These are phyloP conservation scores for Leucopternis melanops DNA, from an alignment of 2,113 vertebrate species.

Conservation along the genomic window DNA sequence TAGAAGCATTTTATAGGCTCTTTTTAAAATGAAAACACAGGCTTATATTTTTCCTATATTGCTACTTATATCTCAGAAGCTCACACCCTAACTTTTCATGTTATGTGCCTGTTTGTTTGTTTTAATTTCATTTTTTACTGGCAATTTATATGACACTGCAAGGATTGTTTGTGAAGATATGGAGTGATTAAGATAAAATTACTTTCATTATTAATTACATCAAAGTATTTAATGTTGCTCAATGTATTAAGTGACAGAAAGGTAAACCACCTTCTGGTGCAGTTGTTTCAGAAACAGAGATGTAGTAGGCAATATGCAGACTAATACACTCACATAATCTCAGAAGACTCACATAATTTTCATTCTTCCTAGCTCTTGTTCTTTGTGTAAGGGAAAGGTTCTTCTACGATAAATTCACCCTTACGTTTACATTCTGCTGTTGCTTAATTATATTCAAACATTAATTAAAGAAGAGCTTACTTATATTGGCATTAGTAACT, in stretches of 20 bases:
- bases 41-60: not conserved
- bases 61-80: not conserved
- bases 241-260: not conserved
- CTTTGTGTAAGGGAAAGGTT: not conserved
- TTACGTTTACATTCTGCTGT: not conserved
- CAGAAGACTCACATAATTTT: not conserved
- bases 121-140: not conserved
- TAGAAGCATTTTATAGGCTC: not conserved
- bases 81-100: not conserved
- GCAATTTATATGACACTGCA: not conserved
- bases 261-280: not conserved
- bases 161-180: not conserved
- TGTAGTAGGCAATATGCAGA: not conserved
- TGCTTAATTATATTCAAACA: not conserved
- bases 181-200: not conserved
- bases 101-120: not conserved
- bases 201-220: not conserved
- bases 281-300: not conserved
- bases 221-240: not conserved
- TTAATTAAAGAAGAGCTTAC: not conserved
- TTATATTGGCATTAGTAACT: not conserved
- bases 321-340: not conserved
- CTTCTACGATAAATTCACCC: not conserved
- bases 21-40: not conserved
- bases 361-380: not conserved